These are phyloP conservation scores for Eutolmus rufibarbis DNA, from an alignment of 2,888 invertebrate species.

Conservation along the genomic window DNA sequence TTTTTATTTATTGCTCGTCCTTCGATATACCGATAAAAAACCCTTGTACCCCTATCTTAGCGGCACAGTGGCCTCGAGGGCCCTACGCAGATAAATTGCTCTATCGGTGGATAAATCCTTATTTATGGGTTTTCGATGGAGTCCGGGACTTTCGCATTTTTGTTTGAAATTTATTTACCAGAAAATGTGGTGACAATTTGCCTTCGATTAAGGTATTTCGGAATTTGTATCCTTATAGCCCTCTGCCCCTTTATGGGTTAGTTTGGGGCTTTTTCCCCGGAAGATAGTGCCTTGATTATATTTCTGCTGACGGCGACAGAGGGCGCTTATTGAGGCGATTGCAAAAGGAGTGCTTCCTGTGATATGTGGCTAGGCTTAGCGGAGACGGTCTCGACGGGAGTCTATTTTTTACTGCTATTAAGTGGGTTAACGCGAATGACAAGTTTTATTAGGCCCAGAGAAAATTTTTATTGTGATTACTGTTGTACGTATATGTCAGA, in stretches of 20 bases:
- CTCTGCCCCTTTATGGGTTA: background rate
- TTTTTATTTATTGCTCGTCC: background rate
- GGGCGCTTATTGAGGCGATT: background rate
- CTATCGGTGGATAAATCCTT: conserved; percentile 4
- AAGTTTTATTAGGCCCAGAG: conserved; percentile 37
- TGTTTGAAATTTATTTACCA: conserved; percentile 40
- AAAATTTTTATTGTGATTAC: conserved; percentile 45
- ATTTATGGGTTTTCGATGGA: conserved; percentile 37
- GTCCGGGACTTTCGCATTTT: conserved; percentile 1
- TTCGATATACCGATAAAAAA: background rate
- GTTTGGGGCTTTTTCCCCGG: background rate
- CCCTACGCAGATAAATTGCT: conserved; percentile 23
- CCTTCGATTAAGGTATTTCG: background rate
- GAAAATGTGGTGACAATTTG: conserved; percentile 42
- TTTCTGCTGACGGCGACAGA: background rate
- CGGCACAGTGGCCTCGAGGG: background rate
- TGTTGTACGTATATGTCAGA: background rate
- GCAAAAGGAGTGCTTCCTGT: background rate
- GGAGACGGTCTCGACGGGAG: conserved; percentile 46
- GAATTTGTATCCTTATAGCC: conserved; percentile 13
- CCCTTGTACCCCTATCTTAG: conserved; percentile 5
- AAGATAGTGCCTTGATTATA: background rate
- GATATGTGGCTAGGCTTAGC: background rate
- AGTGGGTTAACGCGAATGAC: conserved; percentile 18
- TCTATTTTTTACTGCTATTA: conserved; percentile 46